Evolutionary conservation across 2,797 vertebrate genomes (phyloP).

Genomic region (Arrhamphus sclerolepis): DNA sequence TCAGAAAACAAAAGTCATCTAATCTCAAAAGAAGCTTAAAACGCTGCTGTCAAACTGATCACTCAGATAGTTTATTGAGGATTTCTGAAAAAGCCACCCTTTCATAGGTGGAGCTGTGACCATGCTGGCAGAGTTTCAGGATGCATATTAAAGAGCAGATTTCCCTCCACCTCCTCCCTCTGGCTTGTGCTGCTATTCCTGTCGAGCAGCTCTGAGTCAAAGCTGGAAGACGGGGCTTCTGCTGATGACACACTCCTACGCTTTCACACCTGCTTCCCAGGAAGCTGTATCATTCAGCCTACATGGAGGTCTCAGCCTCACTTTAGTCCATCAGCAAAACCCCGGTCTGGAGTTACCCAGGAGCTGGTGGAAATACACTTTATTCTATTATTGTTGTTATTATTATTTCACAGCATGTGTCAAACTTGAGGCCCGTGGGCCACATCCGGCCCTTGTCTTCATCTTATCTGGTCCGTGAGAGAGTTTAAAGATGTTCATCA

Average conservation of each 20-base stretch:
- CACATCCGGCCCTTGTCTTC: too few relatives aligned
- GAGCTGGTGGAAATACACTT: too few relatives aligned
- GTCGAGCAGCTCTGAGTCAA: conserved; percentile 64
- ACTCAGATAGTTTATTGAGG: conserved; percentile 27
- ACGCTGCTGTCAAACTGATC: conserved; percentile 1
- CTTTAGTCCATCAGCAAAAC: conserved; percentile 4
- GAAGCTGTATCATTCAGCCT: conserved; percentile 48
- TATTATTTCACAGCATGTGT: too few relatives aligned
- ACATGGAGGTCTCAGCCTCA: conserved; percentile 32
- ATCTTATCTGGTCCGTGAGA: too few relatives aligned
- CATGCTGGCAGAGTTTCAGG: conserved; percentile 57
- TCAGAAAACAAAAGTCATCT: not conserved
- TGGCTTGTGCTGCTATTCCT: conserved; percentile 69
- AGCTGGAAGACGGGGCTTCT: conserved; percentile 32
- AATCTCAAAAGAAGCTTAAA: not conserved
- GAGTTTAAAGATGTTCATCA: too few relatives aligned
- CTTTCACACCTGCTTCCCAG: too few relatives aligned
- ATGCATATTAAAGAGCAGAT: conserved; percentile 65
- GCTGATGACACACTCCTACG: conserved; percentile 2
- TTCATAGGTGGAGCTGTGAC: conserved; percentile 46
- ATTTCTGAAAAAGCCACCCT: conserved; percentile 19
- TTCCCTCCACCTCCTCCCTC: conserved; percentile 72
- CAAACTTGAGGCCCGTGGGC: too few relatives aligned
- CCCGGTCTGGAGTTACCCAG: too few relatives aligned
- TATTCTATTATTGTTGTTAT: too few relatives aligned